Base-by-base conservation (phyloP, 2,797 vertebrate genomes). In the Phataginus tetradactyla region DNA sequence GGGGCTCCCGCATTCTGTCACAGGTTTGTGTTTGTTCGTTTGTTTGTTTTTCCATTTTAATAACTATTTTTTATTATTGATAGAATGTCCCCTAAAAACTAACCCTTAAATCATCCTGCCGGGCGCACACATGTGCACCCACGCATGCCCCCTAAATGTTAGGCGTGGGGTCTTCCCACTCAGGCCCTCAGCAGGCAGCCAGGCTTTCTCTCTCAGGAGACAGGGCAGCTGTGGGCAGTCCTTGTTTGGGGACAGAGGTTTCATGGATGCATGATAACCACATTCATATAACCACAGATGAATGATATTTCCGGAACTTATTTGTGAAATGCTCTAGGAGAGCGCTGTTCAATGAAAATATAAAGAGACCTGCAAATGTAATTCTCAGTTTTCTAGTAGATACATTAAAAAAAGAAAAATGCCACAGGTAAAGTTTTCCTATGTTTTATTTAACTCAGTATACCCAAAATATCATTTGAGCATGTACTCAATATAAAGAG, bases 111-210 rank as follows among this genome's bases (percentile, higher is more conserved):
- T 37, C 34, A 29, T 32, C 74, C 83, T 42, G 27, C 34, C 23
- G 9, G 15, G 1, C 3, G 0, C 5, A 6, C 13, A 23, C 6
- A 17, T 11, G 4, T 12, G 6, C 32, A 13, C 9, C 1, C 9
- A 6, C 5, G 0, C n/a, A 8, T 34, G 12, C 2, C 4, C 18
- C 17, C 29, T 18, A 20, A 3, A 4, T 45, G 81, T 14, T 7
- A 7, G 4, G 3, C 17, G 3, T 5, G 18, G 32, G 11, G 3
- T 17, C 57, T 51, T 49, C n/a, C n/a, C 45, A n/a, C 2, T 14
- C 6, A 6, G 45, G 14, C 8, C 5, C 8, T 17, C 5, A 20
- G 8, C 27, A 42, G 88, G 20, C 25, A 77, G 9, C 45, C 37
- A 18, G 21, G 42, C 55, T 37, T 17, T 49, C 2, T 10, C 13